Evolutionary conservation across 2,797 vertebrate species (phyloP).

Genomic region (Characodon lateralis): DNA sequence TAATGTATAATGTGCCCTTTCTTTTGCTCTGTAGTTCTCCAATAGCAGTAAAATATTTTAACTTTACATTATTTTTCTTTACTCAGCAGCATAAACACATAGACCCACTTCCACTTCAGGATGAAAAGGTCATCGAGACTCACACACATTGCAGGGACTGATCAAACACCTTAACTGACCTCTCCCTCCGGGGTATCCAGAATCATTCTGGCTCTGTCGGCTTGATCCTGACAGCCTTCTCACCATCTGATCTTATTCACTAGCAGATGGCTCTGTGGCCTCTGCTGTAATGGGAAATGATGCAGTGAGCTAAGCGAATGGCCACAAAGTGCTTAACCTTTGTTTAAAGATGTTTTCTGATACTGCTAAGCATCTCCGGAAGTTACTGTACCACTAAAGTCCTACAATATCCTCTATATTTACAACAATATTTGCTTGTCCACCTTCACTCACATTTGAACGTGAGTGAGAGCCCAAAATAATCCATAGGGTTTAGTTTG

Average conservation of each 20-base stretch:
- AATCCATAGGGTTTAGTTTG: background rate
- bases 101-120: background rate
- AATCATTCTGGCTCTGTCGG: background rate
- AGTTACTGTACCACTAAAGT: background rate
- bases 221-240: slow-evolving; percentile 18
- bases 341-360: background rate
- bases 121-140: background rate
- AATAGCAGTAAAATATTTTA: background rate
- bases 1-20: background rate
- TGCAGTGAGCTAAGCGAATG: too few species aligned
- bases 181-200: background rate
- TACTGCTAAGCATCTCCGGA: background rate
- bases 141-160: background rate
- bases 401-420: too few species aligned
- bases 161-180: slow-evolving; percentile 1
- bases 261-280: slow-evolving; percentile 36
- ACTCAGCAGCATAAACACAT: background rate
- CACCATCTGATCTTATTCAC: slow-evolving; percentile 30
- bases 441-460: background rate
- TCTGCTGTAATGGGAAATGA: slow-evolving; percentile 18
- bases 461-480: background rate
- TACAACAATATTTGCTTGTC: background rate
- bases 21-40: background rate
- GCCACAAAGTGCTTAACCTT: background rate
- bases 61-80: background rate